These are phyloP conservation scores for Dendrolimus houi DNA, from an alignment of 2,888 invertebrate genomes.

Conservation along the genomic window DNA sequence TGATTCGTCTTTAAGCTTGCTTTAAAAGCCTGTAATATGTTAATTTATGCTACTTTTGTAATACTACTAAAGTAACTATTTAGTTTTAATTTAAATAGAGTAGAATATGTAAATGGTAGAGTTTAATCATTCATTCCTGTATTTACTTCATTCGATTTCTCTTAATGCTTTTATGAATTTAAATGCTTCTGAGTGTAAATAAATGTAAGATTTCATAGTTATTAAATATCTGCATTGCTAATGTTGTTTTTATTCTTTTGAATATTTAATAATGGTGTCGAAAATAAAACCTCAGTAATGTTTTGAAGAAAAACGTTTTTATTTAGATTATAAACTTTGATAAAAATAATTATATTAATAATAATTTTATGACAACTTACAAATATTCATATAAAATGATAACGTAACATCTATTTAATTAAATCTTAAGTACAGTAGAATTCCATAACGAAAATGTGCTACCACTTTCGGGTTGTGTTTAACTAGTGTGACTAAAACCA, in stretches of 20 bases:
- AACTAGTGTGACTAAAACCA: constrained; percentile 68
- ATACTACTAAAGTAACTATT: too few species aligned
- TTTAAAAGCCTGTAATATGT: constrained; percentile 18
- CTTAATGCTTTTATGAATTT: constrained; percentile 38
- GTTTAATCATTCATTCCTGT: neutral
- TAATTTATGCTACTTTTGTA: constrained; percentile 5
- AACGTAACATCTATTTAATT: constrained; percentile 75
- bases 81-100: constrained; percentile 1
- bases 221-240: constrained; percentile 5
- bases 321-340: constrained; percentile 79
- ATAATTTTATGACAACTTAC: constrained; percentile 76
- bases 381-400: constrained; percentile 76
- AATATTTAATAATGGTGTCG: constrained; percentile 1
- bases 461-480: constrained; percentile 69
- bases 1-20: constrained; percentile 30
- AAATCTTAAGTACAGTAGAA: constrained; percentile 67
- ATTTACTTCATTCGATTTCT: constrained; percentile 11
- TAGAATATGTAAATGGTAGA: too few species aligned
- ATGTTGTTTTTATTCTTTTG: neutral
- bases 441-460: constrained; percentile 69
- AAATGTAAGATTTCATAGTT: constrained; percentile 34
- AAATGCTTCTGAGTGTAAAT: constrained; percentile 47
- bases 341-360: constrained; percentile 78
- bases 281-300: constrained; percentile 40
- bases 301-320: constrained; percentile 77